phyloP scores from a whole-genome alignment of 2,113 vertebrate species.

The Trogon surrucura region DNA sequence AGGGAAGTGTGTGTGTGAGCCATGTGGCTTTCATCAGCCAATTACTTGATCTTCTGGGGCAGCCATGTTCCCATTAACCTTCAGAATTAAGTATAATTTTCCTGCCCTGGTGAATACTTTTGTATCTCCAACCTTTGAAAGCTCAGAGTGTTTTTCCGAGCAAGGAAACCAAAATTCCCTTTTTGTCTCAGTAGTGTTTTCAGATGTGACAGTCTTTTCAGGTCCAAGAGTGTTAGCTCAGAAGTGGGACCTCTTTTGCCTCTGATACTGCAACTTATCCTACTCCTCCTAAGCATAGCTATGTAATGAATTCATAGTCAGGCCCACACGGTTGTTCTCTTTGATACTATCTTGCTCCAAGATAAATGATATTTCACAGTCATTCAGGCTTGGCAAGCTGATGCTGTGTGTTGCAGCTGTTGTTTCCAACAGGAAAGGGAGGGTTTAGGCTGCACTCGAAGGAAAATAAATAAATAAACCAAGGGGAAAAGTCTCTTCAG shows the following conservation, averaged over 20 bases:
- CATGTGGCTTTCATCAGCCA: background rate
- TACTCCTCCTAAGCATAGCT: background rate
- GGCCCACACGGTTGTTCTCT: background rate
- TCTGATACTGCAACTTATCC: background rate
- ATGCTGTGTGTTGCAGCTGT: background rate
- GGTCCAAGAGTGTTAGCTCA: background rate
- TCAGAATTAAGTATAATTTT: background rate
- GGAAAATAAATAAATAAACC: constrained; percentile 42
- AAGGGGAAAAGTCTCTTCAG: background rate
- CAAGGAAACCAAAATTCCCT: background rate
- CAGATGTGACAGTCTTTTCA: background rate
- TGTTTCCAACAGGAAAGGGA: constrained; percentile 49
- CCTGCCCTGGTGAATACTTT: background rate
- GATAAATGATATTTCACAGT: constrained; percentile 45
- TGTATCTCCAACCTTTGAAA: background rate
- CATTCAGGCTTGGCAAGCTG: background rate
- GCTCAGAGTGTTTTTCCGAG: background rate
- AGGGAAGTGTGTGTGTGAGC: background rate
- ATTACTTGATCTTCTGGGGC: background rate
- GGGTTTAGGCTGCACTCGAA: background rate
- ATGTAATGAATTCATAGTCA: constrained; percentile 35
- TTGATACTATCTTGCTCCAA: constrained; percentile 33
- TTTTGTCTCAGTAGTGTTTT: background rate
- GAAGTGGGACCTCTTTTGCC: background rate
- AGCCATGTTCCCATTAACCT: background rate